Percentiles rank a stretch among this genome's conserved stretches.
Conservation (phyloP, 2,113 vertebrate species). For the Erythrolamprus reginae region DNA sequence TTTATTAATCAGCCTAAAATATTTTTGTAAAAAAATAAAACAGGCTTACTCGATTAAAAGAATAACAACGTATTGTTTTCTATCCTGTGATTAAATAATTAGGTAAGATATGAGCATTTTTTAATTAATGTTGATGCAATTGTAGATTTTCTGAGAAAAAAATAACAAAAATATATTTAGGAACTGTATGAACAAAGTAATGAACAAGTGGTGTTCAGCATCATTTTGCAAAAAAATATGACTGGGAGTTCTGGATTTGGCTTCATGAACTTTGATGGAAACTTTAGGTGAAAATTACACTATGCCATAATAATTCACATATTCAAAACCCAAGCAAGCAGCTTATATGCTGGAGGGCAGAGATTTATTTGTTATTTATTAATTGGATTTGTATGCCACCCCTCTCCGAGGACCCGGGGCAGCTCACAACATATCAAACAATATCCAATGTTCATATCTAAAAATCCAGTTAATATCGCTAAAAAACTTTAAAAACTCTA, state of each 20-base stretch:
- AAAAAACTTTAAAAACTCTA: too few relatives aligned
- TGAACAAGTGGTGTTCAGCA: background rate
- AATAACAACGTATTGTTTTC: background rate
- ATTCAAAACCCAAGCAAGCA: accelerated
- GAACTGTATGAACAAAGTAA: background rate
- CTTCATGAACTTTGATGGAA: background rate
- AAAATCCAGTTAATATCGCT: too few relatives aligned
- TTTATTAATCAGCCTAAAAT: background rate
- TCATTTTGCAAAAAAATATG: background rate
- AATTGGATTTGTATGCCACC: too few relatives aligned
- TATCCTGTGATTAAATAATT: background rate
- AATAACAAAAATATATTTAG: background rate
- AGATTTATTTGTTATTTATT: too few relatives aligned
- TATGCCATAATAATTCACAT: background rate
- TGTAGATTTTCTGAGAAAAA: background rate
- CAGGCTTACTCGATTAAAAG: background rate
- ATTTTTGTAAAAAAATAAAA: background rate
- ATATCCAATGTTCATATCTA: too few relatives aligned
- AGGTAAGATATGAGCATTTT: background rate
- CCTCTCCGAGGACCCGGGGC: too few relatives aligned
- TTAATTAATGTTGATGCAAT: too few relatives aligned
- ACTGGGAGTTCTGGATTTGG: background rate
- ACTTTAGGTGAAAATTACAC: background rate
- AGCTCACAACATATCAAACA: too few relatives aligned
- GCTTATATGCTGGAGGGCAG: too few relatives aligned